Evolutionary conservation across 2,888 invertebrate species (phyloP).

Genomic region (Heliconius erato): DNA sequence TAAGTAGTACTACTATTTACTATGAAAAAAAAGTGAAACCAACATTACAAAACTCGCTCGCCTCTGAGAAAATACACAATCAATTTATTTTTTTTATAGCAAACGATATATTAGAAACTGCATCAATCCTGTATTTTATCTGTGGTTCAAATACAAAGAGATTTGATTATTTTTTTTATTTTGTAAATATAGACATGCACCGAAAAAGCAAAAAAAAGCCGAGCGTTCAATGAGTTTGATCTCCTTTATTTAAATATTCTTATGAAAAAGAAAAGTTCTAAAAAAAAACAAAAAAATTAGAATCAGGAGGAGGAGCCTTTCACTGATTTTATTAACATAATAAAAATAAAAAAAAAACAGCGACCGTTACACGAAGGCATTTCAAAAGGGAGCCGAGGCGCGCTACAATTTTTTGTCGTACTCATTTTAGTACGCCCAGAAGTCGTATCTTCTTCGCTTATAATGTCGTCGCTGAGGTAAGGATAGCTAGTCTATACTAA

Average conservation of each 20-base stretch:
- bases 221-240: conserved; percentile 13
- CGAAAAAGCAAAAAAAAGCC: not conserved
- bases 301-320: conserved; percentile 44
- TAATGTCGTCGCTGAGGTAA: conserved; percentile 61
- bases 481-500: conserved; percentile 71
- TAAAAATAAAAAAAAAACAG: conserved; percentile 59
- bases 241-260: conserved; percentile 13
- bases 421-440: conserved; percentile 66
- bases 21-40: not conserved
- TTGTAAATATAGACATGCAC: not conserved
- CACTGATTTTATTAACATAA: conserved; percentile 50
- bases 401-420: conserved; percentile 62
- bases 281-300: conserved; percentile 29
- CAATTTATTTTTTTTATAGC: conserved; percentile 4
- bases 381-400: conserved; percentile 64
- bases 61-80: not conserved
- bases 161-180: not conserved
- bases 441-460: conserved; percentile 67
- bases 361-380: conserved; percentile 72
- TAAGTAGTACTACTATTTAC: not conserved
- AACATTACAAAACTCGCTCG: not conserved
- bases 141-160: not conserved
- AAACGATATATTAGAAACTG: conserved; percentile 5
- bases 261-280: conserved; percentile 25
- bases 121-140: not conserved